Conservation (phyloP, 2,113 vertebrate genomes). For the Panthera leo region DNA sequence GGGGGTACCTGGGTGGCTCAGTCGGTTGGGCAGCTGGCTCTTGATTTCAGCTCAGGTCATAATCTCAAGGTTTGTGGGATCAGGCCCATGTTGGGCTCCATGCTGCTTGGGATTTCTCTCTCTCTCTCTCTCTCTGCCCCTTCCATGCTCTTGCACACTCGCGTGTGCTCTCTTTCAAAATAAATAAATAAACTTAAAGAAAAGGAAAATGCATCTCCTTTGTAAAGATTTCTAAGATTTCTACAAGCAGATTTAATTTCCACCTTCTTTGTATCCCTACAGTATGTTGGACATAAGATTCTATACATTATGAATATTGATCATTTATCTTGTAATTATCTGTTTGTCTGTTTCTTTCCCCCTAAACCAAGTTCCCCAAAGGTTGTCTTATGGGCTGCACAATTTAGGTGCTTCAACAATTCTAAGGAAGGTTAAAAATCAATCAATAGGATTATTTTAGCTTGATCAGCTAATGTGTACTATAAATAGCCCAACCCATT, state of each 20-base stretch:
- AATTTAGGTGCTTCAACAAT: background rate
- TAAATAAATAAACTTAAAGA: no score
- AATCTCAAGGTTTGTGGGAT: no score
- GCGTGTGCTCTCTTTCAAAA: no score
- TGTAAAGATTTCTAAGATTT: constrained; percentile 19
- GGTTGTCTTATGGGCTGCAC: background rate
- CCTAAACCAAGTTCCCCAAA: background rate
- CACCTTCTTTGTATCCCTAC: background rate
- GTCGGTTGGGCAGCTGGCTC: no score
- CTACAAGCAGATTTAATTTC: background rate
- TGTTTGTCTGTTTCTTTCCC: constrained; percentile 20
- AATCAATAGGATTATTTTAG: background rate
- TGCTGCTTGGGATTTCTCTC: no score
- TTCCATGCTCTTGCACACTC: no score
- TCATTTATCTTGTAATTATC: background rate
- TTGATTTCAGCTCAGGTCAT: no score
- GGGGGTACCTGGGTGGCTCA: no score
- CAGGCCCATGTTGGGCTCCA: no score
- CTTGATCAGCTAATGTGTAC: background rate
- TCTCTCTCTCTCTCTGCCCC: no score
- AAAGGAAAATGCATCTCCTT: background rate
- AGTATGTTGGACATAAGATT: background rate
- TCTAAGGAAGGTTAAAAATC: background rate
- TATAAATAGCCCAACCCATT: background rate
- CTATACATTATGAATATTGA: background rate